Percentiles rank a stretch among this genome's conserved stretches.
Conservation (phyloP, 2,888 invertebrate species). For the Ashinkailepas kermadecensis region DNA sequence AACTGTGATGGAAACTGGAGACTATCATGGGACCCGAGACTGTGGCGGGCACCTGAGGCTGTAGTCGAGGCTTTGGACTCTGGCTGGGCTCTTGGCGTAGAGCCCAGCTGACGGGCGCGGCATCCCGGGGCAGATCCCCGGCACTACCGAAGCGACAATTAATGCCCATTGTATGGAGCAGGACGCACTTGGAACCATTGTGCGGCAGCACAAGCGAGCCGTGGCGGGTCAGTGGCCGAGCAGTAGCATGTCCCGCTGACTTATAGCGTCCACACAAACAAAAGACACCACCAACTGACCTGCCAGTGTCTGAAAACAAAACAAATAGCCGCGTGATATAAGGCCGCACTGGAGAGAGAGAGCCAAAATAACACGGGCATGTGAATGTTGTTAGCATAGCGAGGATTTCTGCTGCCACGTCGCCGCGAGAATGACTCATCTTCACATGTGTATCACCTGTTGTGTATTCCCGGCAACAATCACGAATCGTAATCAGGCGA, state of each 20-base stretch:
- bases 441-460: neutral
- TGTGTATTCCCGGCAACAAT: neutral
- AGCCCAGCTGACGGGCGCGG: too few relatives aligned
- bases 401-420: too few relatives aligned
- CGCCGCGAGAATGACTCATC: neutral
- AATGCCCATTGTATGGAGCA: neutral
- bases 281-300: neutral
- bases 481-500: neutral
- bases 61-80: too few relatives aligned
- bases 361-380: neutral
- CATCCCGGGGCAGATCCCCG: too few relatives aligned
- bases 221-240: neutral
- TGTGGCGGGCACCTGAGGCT: too few relatives aligned
- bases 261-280: neutral
- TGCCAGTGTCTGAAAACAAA: neutral
- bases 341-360: neutral
- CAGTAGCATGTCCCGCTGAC: neutral
- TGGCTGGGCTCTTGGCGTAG: too few relatives aligned
- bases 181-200: neutral
- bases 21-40: too few relatives aligned
- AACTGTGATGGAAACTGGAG: too few relatives aligned
- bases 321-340: neutral
- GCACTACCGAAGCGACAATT: neutral
- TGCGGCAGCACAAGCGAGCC: neutral
- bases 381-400: too few relatives aligned